Percentiles rank a stretch among this genome's conserved stretches.
Conservation (phyloP, 2,888 invertebrate species). For the Horisme vitalbata region DNA sequence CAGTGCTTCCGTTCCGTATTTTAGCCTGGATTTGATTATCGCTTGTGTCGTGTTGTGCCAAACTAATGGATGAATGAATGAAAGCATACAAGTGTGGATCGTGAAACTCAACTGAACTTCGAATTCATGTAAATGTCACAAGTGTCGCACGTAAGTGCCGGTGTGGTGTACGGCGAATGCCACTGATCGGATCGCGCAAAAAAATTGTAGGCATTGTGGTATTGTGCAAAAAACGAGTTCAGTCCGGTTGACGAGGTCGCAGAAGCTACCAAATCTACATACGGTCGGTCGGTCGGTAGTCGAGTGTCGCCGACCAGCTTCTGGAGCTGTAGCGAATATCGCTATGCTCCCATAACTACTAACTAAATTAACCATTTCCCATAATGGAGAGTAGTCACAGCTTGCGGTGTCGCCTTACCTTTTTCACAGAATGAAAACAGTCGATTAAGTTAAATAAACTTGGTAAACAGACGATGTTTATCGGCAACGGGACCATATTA, state of each 20-base stretch:
- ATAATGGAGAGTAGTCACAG: constrained; percentile 46
- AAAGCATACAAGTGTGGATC: constrained; percentile 52
- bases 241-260: constrained; percentile 51
- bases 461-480: constrained; percentile 5
- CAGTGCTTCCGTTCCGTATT: constrained; percentile 71
- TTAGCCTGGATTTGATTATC: constrained; percentile 65
- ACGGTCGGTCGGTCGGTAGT: constrained; percentile 22
- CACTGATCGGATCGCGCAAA: constrained; percentile 63
- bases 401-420: constrained; percentile 60
- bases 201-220: constrained; percentile 65
- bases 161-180: constrained; percentile 67
- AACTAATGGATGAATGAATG: constrained; percentile 62
- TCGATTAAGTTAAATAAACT: constrained; percentile 44
- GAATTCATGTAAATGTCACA: constrained; percentile 72
- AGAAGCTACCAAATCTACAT: constrained; percentile 64
- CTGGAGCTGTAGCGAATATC: constrained; percentile 47
- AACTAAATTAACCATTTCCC: constrained; percentile 54
- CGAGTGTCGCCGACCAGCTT: constrained; percentile 53
- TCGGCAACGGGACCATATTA: constrained; percentile 6
- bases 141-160: constrained; percentile 62
- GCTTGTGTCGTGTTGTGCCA: constrained; percentile 76
- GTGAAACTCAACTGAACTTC: constrained; percentile 62
- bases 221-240: constrained; percentile 71
- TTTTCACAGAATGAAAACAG: constrained; percentile 61
- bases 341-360: constrained; percentile 49